Evolutionary conservation across 2,888 invertebrate species (phyloP).

Genomic region (Galeopsomyia nigrocyanea): DNA sequence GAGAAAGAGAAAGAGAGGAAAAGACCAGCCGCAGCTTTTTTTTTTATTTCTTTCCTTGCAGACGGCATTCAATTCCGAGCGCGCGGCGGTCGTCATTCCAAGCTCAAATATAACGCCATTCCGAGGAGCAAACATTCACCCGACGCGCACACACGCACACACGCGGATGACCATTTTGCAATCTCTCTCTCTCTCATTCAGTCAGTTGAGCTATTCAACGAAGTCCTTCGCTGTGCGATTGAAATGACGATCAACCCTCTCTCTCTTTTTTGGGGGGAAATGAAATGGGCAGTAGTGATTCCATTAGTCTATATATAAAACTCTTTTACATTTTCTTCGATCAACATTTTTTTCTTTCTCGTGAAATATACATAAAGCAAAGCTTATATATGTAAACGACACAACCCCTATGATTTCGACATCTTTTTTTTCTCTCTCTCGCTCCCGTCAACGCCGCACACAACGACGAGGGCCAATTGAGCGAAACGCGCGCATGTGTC

Average conservation of each 20-base stretch:
- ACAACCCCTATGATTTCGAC: slow-evolving; percentile 44
- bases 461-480: slow-evolving; percentile 54
- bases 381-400: too few relatives aligned
- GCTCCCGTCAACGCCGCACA: slow-evolving; percentile 48
- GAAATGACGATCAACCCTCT: neutral
- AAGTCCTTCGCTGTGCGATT: slow-evolving; percentile 22
- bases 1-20: neutral
- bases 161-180: slow-evolving; percentile 64
- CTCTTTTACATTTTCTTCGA: too few relatives aligned
- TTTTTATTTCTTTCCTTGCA: slow-evolving; percentile 13
- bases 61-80: slow-evolving; percentile 61
- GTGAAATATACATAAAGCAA: too few relatives aligned
- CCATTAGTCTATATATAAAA: neutral
- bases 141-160: slow-evolving; percentile 44
- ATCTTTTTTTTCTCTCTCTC: slow-evolving; percentile 42
- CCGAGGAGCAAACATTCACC: slow-evolving; percentile 66
- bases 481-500: slow-evolving; percentile 54
- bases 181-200: slow-evolving; percentile 67
- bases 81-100: slow-evolving; percentile 63
- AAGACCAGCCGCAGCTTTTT: slow-evolving; percentile 28
- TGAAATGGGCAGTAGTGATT: slow-evolving; percentile 6
- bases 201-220: slow-evolving; percentile 53
- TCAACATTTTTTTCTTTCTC: too few relatives aligned
- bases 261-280: slow-evolving; percentile 8
- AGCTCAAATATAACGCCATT: slow-evolving; percentile 67